A percentile compares a stretch with the other conserved stretches of the same genome.
Evolutionary conservation across 23 tunicate species (phyloP).

Genomic region (Ascidia mentula): DNA sequence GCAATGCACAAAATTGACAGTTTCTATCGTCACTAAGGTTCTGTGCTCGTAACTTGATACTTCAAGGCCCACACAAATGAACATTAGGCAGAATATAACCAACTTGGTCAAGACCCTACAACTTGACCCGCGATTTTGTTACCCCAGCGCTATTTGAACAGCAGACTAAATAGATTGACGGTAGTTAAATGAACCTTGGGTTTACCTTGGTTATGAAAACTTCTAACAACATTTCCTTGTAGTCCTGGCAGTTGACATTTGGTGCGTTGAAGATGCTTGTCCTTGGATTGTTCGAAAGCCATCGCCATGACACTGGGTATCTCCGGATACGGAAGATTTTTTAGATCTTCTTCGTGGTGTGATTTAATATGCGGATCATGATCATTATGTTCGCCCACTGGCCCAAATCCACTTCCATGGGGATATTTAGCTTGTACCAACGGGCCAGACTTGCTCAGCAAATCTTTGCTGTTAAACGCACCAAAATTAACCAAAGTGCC

Average conservation of each 20-base stretch:
- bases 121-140: conserved; percentile 10
- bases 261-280: background rate
- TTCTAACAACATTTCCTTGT: conserved; percentile 27
- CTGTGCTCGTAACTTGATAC: background rate
- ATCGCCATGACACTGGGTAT: background rate
- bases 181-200: background rate
- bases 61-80: background rate
- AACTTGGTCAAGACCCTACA: conserved; percentile 1
- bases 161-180: background rate
- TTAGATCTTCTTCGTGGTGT: too few species aligned
- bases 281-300: background rate
- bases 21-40: background rate
- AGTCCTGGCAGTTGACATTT: conserved; percentile 20
- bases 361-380: too few species aligned
- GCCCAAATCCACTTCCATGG: too few species aligned
- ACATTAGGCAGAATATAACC: background rate
- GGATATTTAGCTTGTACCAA: too few species aligned
- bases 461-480: too few species aligned
- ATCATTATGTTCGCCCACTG: too few species aligned
- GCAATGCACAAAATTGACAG: background rate
- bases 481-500: too few species aligned
- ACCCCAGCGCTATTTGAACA: background rate
- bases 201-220: conserved; percentile 21
- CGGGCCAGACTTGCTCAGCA: too few species aligned
- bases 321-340: too few species aligned